Evolutionary conservation across 2,797 vertebrate genomes (phyloP).

Genomic region (Crax fasciolata): DNA sequence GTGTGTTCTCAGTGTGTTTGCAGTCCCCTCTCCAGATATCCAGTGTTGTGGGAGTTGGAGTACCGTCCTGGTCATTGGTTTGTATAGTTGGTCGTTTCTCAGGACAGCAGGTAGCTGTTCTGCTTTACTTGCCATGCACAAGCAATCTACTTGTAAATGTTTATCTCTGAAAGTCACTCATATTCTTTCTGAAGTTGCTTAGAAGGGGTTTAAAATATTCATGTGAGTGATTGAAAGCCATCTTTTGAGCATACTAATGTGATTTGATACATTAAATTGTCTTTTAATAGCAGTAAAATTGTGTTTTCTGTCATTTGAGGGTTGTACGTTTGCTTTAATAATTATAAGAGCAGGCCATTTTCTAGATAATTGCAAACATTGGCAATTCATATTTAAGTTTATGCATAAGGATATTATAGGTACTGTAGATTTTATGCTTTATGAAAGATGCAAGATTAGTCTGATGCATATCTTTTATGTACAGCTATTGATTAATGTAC

Average conservation of each 20-base stretch:
- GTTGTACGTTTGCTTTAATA: conserved; percentile 62
- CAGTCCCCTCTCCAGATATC: background rate
- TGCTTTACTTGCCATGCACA: background rate
- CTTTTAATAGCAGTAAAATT: conserved; percentile 55
- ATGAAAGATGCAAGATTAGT: conserved; percentile 36
- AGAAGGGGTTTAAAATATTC: background rate
- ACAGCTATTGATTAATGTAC: conserved; percentile 52
- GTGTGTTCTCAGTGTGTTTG: background rate
- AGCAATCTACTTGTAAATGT: background rate
- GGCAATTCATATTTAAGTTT: conserved; percentile 55
- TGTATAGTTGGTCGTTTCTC: background rate
- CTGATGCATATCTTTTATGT: conserved; percentile 7
- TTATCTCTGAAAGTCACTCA: background rate
- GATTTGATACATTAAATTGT: conserved; percentile 56
- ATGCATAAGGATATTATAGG: conserved; percentile 46
- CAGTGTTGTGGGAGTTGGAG: background rate
- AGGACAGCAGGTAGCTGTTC: background rate
- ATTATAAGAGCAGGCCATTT: conserved; percentile 61
- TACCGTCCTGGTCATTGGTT: background rate
- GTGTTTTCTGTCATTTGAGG: conserved; percentile 40
- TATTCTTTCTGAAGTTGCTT: background rate
- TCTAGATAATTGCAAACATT: conserved; percentile 68
- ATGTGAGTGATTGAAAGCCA: conserved; percentile 47
- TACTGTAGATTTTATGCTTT: conserved; percentile 49
- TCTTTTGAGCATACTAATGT: conserved; percentile 40